Conservation (phyloP, 2,888 invertebrate species). For the Perithous albicinctus region DNA sequence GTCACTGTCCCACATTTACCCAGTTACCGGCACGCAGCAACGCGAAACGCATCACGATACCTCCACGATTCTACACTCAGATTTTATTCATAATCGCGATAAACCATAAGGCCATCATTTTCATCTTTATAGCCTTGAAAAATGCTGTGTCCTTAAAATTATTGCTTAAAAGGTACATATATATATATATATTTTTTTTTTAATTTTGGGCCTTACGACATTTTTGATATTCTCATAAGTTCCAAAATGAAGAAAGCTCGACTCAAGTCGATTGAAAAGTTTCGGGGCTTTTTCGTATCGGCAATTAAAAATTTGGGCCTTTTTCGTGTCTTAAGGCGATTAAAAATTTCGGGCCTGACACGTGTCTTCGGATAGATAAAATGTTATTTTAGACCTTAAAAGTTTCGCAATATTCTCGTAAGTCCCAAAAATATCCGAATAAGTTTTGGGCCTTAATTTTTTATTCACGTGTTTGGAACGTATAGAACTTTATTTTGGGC, state of each 20-base stretch:
- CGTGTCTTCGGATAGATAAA: no score
- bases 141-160: background rate
- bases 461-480: background rate
- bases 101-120: background rate
- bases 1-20: slow-evolving; percentile 62
- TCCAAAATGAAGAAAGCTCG: slow-evolving; percentile 15
- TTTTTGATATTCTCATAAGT: background rate
- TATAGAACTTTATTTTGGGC: background rate
- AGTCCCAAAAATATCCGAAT: no score
- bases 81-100: slow-evolving; percentile 28
- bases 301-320: no score
- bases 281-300: no score
- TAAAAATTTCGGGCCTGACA: no score
- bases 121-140: background rate
- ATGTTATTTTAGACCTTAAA: no score
- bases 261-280: no score
- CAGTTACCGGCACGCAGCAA: slow-evolving; percentile 65
- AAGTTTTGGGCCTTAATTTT: no score
- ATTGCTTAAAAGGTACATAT: no score
- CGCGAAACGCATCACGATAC: slow-evolving; percentile 59
- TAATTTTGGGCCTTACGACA: slow-evolving; percentile 41
- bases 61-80: slow-evolving; percentile 15
- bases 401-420: no score
- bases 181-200: no score
- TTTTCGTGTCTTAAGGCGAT: no score